A percentile compares a stretch with the other conserved stretches of the same genome.
Evolutionary conservation across 2,888 invertebrate genomes (phyloP).

Genomic region (Chloromyia formosa): DNA sequence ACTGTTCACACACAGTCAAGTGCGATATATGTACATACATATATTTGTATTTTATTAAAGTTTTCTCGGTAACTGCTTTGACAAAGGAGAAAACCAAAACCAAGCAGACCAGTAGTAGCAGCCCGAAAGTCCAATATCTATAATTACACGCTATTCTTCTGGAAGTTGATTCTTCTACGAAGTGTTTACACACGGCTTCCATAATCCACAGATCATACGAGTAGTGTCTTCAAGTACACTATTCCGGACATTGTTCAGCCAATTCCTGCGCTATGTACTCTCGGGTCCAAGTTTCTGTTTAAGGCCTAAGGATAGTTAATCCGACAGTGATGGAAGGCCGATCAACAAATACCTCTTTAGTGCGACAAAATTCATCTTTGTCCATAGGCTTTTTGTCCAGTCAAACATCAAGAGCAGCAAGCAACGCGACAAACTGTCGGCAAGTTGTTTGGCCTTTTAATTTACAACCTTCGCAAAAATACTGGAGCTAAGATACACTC

Average conservation of each 20-base stretch:
- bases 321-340: constrained; percentile 31
- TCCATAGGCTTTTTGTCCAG: constrained; percentile 1
- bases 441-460: constrained; percentile 34
- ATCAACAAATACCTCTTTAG: constrained; percentile 7
- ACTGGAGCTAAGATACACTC: constrained; percentile 1
- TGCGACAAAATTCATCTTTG: constrained; percentile 20
- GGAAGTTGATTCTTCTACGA: constrained; percentile 1
- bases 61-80: not conserved
- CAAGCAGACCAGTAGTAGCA: not conserved
- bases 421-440: not conserved
- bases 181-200: constrained; percentile 14
- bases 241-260: not conserved
- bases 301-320: constrained; percentile 24
- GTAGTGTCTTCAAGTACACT: constrained; percentile 2
- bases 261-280: not conserved
- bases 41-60: not conserved
- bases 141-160: constrained; percentile 23
- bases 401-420: not conserved
- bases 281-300: not conserved
- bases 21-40: too few species aligned
- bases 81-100: not conserved
- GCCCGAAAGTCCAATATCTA: not conserved
- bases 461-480: constrained; percentile 32
- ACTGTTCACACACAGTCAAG: not conserved
- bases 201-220: not conserved